Evolutionary conservation across 2,888 invertebrate species (phyloP), one percentile per base, ranked within the genome.

Genomic region (Trissolcus japonicus): DNA sequence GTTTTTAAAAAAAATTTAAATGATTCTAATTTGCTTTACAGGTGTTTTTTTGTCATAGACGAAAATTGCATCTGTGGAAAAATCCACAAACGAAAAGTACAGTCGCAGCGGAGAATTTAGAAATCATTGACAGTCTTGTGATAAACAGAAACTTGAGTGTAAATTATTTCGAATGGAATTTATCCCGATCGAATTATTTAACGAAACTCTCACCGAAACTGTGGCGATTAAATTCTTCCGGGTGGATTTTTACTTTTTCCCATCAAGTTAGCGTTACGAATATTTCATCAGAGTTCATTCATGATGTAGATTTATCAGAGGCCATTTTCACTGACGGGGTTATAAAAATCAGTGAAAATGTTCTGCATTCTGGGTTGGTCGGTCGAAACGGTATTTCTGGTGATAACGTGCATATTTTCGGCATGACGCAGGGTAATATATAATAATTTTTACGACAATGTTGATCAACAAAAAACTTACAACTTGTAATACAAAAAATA

Each of bases 241-340:
- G 79, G 81, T 14, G 54, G 74, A n/a, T n/a, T n/a, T n/a, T 6
- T 80, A 84, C 55, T 69, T 67, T 2, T 83, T 84, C 11, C 19
- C 1, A 43, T 68, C 6, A 65, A 76, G 35, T 83, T 9, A 78
- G 59, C 1, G 62, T 82, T 7, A 61, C 72, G 2, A 80, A 83
- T 63, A 43, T 84, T 19, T 61, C 53, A 1, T 46, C 80, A 1
- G 29, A 66, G 11, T 72, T 57, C 6, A 82, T 88, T 19, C 87
- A 88, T 19, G 40, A 73, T 1, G 71, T 60, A 6, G 35, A 80
- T 16, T 57, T 79, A 3, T 76, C 79, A 1, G 29, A 82, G 11
- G 68, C 87, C 6, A 66, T 77, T 40, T 85, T 83, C 78, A 76
- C 80, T 13, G 83, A 86, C 59, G 78, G 77, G 3, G 76, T 84